Evolutionary conservation across 2,888 invertebrate genomes (phyloP), one percentile per base, ranked within the genome.

Genomic region (Dendrolimus pini): DNA sequence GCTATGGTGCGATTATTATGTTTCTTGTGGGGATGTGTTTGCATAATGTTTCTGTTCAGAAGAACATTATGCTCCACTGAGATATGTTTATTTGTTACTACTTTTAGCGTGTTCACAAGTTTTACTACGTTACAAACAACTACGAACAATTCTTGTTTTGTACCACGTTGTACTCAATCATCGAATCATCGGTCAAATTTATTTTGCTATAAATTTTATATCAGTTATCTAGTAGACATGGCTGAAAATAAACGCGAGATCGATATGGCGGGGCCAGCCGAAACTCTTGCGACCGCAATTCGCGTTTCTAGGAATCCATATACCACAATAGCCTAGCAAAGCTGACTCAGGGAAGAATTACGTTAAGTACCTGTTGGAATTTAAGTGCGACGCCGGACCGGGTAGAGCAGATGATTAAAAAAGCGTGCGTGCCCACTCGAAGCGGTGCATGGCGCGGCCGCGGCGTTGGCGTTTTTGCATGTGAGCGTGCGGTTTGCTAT

Each of bases 381-480:
- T 55, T 58, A 53, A 53, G 42, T 41, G n/a, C 47, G 47, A 47
- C 65, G 61, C 64, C 56, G 58, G 62, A 59, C 61, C 59, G 63
- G 62, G 67, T 70, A 70, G 63, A 63, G 65, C 71, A 65, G 73
- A 71, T 79, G 77, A 78, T 80, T 79, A 79, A 80, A 30, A 82
- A 80, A 78, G 79, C 80, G 79, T 83, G 83, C 83, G 82, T 83
- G 80, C 74, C 84, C 84, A 86, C 86, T 88, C 81, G 84, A 85
- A 80, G 86, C 83, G 47, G 12, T 47, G 47, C 47, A 47, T 6
- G 47, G 9, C 30, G 30, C 30, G 30, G 30, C 77, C 73, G 55
- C 62, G 75, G 80, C 82, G 89, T 83, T 82, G 78, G 87, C 80
- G 83, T 82, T 47, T 86, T 83, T 80, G 82, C 81, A 78, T 83